Conservation (phyloP, 2,888 invertebrate genomes). For the Cheiracanthium punctorium region DNA sequence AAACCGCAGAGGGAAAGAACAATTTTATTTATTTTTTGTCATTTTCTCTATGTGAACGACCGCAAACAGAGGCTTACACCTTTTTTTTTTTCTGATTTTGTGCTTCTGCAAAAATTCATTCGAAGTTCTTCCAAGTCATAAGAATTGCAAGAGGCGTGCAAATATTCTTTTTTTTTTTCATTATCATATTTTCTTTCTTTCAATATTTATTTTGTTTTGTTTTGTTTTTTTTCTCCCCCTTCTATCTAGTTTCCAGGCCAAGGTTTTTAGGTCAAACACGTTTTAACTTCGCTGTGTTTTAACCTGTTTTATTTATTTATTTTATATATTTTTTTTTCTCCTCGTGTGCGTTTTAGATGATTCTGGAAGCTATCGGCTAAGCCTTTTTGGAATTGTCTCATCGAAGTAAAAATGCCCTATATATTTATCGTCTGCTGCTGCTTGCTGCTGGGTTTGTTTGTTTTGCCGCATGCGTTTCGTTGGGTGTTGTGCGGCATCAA, state of each 20-base stretch:
- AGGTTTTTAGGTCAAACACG: slow-evolving; percentile 67
- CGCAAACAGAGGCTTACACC: slow-evolving; percentile 16
- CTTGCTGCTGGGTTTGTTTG: too few relatives aligned
- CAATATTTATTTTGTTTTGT: too few relatives aligned
- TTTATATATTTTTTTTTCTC: slow-evolving; percentile 6
- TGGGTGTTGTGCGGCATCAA: too few relatives aligned
- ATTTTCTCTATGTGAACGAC: slow-evolving; percentile 43
- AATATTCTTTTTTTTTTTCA: slow-evolving; percentile 15
- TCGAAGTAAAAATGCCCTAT: neutral
- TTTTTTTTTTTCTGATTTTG: slow-evolving; percentile 21
- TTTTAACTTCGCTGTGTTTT: slow-evolving; percentile 31
- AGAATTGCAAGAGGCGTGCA: slow-evolving; percentile 21
- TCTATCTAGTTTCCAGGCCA: slow-evolving; percentile 62
- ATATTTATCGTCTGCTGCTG: slow-evolving; percentile 1
- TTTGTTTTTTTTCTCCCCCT: too few relatives aligned
- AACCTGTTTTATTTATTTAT: too few relatives aligned
- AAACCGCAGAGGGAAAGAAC: slow-evolving; percentile 14
- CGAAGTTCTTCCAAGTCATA: slow-evolving; percentile 21
- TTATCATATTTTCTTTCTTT: too few relatives aligned
- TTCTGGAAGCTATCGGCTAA: neutral
- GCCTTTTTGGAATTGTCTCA: neutral
- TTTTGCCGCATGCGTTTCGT: too few relatives aligned
- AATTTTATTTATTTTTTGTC: slow-evolving; percentile 27
- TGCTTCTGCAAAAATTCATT: slow-evolving; percentile 19
- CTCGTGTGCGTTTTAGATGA: neutral